Evolutionary conservation across 2,888 invertebrate genomes (phyloP), one percentile per base, ranked within the genome.

Genomic region (Idaea biselata): DNA sequence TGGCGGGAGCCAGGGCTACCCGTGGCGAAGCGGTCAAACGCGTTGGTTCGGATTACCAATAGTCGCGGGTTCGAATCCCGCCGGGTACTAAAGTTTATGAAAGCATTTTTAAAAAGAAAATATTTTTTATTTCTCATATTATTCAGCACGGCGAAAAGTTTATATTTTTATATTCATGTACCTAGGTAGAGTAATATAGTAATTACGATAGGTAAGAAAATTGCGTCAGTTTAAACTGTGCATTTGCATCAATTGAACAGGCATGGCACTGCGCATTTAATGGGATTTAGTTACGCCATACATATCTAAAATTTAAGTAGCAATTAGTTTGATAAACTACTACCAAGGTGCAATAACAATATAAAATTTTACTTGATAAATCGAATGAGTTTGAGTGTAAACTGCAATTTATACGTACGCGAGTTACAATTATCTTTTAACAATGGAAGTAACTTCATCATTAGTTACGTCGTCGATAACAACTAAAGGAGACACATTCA

Each of bases 381-480:
- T 33, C 44, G 44, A 44, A 44, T 44, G 8, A 44, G 14, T 44
- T 33, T 33, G 11, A 14, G 44, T 44, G n/a, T 14, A 8, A 14
- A 14, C 44, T 44, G 44, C 14, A 44, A 44, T 44, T 11, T 44
- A 2, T 14, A 44, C 44, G 14, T 11, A 3, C 44, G 44, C 2
- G 5, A 44, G 11, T 44, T 44, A 44, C 44, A 44, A 44, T 44
- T 14, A 44, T 44, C 8, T 14, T 44, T 44, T 44, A 14, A 44
- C 44, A 44, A 44, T 44, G 44, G 44, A 44, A 8, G 14, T 25
- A 25, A 25, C 25, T 25, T 25, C 44, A 14, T 44, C 44, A 44
- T 44, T 44, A 44, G 44, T 44, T 44, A 33, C 44, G 44, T 44
- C 44, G 44, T 44, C 44, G 44, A 44, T 44, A 44, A 44, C 44